Conservation (phyloP, 1,140 invertebrate genomes). For the Mactra quadrangularis region DNA sequence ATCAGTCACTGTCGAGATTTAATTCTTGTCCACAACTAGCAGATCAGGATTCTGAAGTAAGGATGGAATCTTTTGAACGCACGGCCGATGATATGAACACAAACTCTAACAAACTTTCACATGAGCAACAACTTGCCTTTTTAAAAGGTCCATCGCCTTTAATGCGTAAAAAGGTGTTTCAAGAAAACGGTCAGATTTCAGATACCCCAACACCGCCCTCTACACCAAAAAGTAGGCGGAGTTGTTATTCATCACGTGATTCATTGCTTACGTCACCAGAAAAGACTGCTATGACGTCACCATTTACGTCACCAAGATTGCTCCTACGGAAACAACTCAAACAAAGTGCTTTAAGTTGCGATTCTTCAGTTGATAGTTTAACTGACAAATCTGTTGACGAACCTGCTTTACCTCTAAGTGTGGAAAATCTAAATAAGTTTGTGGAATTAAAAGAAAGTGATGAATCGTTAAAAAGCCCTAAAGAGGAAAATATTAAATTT, state of each 20-base stretch:
- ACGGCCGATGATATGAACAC: constrained; percentile 53
- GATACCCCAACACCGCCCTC: constrained; percentile 55
- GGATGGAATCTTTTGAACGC: constrained; percentile 26
- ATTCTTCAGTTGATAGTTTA: constrained; percentile 36
- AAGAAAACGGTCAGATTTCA: constrained; percentile 55
- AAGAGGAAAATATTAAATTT: neutral
- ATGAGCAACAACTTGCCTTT: constrained; percentile 39
- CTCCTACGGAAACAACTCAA: constrained; percentile 52
- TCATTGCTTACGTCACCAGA: constrained; percentile 51
- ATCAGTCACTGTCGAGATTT: constrained; percentile 52
- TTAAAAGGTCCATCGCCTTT: constrained; percentile 38
- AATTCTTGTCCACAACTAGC: constrained; percentile 57
- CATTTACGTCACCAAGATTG: constrained; percentile 45
- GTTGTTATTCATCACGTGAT: constrained; percentile 42
- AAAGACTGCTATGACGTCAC: constrained; percentile 38
- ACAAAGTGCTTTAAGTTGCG: constrained; percentile 53
- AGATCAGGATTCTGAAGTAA: constrained; percentile 21
- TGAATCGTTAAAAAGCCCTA: constrained; percentile 12
- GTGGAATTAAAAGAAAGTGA: constrained; percentile 49
- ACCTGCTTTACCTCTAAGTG: constrained; percentile 28
- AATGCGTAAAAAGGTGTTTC: constrained; percentile 2
- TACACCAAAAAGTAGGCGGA: constrained; percentile 53
- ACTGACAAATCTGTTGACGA: constrained; percentile 19
- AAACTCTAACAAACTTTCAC: constrained; percentile 6
- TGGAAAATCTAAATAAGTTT: constrained; percentile 49